Percentiles rank a stretch among this genome's conserved stretches.
Conservation (phyloP, 2,797 vertebrate genomes). For the Vireo griseus region DNA sequence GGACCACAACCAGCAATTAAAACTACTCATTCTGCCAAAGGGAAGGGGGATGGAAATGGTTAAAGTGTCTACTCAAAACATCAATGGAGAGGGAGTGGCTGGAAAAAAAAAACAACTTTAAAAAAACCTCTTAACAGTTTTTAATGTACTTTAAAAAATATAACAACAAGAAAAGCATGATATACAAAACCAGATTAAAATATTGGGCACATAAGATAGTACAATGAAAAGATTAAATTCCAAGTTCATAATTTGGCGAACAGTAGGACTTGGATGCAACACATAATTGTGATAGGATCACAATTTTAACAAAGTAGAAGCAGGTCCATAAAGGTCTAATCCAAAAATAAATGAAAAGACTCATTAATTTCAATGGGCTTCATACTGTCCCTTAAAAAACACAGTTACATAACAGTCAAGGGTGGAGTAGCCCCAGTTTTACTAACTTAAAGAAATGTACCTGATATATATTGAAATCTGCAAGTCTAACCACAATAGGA, state of each 20-base stretch:
- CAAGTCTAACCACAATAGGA: constrained; percentile 93
- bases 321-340: neutral
- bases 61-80: neutral
- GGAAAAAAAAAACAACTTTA: neutral
- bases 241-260: neutral
- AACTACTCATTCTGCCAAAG: neutral
- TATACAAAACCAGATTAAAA: neutral
- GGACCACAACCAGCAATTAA: neutral
- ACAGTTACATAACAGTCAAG: neutral
- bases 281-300: neutral
- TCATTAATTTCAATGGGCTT: neutral
- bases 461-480: constrained; percentile 98
- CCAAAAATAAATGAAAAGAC: neutral
- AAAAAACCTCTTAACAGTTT: neutral
- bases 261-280: neutral
- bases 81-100: neutral
- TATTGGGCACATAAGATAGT: neutral
- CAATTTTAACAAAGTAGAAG: neutral
- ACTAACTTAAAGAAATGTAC: constrained; percentile 70
- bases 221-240: neutral
- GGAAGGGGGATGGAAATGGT: neutral
- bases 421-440: neutral
- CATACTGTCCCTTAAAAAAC: neutral
- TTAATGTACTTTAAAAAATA: neutral
- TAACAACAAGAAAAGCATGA: neutral